Evolutionary conservation across 2,888 invertebrate genomes (phyloP).

Genomic region (Diaphora mendica): DNA sequence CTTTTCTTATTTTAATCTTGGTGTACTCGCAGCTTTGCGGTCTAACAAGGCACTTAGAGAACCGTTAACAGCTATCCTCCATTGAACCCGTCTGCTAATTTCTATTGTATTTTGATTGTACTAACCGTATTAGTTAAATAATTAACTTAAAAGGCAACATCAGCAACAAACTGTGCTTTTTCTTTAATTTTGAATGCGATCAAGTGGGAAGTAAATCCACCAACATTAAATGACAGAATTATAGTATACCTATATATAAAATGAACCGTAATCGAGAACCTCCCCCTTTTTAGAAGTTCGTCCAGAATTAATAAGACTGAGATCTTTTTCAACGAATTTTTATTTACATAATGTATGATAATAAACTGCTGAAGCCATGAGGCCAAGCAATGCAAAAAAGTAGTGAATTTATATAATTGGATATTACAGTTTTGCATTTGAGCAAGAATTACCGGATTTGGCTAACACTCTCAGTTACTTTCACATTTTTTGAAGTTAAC

Average conservation of each 20-base stretch:
- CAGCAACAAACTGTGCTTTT: background rate
- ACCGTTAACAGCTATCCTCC: background rate
- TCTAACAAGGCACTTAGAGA: slow-evolving; percentile 4
- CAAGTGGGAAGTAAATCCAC: background rate
- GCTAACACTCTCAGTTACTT: background rate
- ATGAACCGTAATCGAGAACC: background rate
- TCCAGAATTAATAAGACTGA: background rate
- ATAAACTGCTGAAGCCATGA: background rate
- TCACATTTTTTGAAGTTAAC: background rate
- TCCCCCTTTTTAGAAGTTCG: background rate
- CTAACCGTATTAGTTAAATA: background rate
- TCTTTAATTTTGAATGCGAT: background rate
- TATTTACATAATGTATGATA: background rate
- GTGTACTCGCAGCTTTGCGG: slow-evolving; percentile 34
- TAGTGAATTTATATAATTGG: background rate
- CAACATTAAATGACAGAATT: background rate
- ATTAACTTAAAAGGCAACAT: background rate
- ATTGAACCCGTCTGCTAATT: background rate
- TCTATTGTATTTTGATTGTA: background rate
- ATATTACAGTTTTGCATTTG: background rate
- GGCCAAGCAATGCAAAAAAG: background rate
- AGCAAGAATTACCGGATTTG: background rate
- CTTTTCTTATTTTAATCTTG: slow-evolving; percentile 30
- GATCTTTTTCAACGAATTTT: background rate
- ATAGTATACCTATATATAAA: background rate